Percentiles rank a stretch among this genome's conserved stretches.
These are phyloP conservation scores for Drosophila miranda DNA, from an alignment of 1,140 invertebrate genomes.

Conservation along the genomic window DNA sequence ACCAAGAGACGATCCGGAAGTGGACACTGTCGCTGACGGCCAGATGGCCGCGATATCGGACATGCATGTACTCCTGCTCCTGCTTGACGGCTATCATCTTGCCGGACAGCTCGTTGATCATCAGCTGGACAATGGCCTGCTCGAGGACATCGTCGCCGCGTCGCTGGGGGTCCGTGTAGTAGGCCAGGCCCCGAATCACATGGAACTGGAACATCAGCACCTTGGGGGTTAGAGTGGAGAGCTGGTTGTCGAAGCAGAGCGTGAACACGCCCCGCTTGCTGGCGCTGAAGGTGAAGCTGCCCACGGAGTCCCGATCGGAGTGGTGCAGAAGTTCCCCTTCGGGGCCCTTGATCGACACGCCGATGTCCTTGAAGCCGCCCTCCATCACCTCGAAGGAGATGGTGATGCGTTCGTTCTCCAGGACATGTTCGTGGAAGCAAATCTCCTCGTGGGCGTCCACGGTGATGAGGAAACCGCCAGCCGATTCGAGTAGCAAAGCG, in stretches of 20 bases:
- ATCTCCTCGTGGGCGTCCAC: slow-evolving; percentile 58
- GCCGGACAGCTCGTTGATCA: slow-evolving; percentile 42
- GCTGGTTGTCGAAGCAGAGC: slow-evolving; percentile 60
- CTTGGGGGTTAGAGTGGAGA: slow-evolving; percentile 62
- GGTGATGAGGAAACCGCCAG: slow-evolving; percentile 44
- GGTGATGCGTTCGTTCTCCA: slow-evolving; percentile 39
- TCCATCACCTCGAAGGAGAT: slow-evolving; percentile 69
- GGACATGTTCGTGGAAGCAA: slow-evolving; percentile 53
- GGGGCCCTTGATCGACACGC: slow-evolving; percentile 35
- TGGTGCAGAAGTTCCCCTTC: slow-evolving; percentile 15
- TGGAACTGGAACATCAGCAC: slow-evolving; percentile 66
- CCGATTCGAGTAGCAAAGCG: neutral
- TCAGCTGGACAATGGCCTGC: slow-evolving; percentile 34
- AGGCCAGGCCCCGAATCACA: slow-evolving; percentile 17
- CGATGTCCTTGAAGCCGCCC: slow-evolving; percentile 66
- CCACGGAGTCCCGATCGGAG: slow-evolving; percentile 30
- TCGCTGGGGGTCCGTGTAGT: slow-evolving; percentile 28
- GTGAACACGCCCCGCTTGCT: slow-evolving; percentile 24
- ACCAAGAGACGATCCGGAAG: slow-evolving; percentile 54
- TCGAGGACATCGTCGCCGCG: slow-evolving; percentile 51
- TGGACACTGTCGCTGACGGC: slow-evolving; percentile 44
- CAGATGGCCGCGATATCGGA: slow-evolving; percentile 47
- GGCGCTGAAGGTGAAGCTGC: slow-evolving; percentile 56
- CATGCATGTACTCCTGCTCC: slow-evolving; percentile 69
- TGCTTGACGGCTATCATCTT: slow-evolving; percentile 34